Evolutionary conservation across 64 coral and sea anemone genomes (phyloP).

Genomic region (Cladopsammia gracilis): DNA sequence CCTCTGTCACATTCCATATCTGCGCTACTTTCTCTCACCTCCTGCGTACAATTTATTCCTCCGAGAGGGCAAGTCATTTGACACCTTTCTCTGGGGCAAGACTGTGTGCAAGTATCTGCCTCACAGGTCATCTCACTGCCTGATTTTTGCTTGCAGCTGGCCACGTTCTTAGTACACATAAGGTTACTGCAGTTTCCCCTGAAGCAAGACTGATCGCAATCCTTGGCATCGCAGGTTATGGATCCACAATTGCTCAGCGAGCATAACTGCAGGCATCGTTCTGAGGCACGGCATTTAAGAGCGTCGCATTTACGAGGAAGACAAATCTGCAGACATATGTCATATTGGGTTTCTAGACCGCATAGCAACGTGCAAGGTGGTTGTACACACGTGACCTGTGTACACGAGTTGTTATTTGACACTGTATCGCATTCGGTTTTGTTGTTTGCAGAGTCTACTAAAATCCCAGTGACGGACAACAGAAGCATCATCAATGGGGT

Average conservation of each 20-base stretch:
- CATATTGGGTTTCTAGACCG: background rate
- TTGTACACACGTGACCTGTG: no score
- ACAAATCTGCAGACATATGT: background rate
- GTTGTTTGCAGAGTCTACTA: no score
- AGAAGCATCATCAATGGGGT: no score
- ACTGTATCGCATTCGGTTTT: no score
- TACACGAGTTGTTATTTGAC: no score
- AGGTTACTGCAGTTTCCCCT: background rate
- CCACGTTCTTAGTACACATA: background rate
- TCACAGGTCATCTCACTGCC: background rate
- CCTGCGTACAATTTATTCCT: background rate
- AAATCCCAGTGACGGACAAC: no score
- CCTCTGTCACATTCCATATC: background rate
- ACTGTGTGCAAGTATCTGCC: background rate
- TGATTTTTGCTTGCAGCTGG: background rate
- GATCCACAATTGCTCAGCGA: background rate
- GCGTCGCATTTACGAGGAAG: background rate
- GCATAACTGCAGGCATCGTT: background rate
- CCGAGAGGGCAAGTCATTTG: background rate
- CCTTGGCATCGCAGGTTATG: background rate
- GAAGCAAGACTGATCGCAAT: background rate
- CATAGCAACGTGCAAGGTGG: background rate
- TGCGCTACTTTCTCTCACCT: background rate
- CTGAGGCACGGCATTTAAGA: background rate
- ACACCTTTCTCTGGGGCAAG: background rate